Evolutionary conservation across 2,113 vertebrate genomes (phyloP).

Genomic region (Anhinga anhinga): DNA sequence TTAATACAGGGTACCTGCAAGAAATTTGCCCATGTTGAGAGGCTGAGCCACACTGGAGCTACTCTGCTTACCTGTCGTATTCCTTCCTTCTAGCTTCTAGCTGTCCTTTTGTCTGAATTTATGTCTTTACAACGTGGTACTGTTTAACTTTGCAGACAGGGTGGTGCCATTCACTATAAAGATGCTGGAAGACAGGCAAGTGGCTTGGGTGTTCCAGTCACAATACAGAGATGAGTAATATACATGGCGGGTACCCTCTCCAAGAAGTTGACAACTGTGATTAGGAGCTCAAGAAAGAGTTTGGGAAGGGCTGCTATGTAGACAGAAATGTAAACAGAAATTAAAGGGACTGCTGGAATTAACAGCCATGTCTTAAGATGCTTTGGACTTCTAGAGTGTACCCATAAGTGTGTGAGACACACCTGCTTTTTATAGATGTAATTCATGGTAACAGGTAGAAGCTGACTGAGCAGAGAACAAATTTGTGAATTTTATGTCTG

Average conservation of each 20-base stretch:
- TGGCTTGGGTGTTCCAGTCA: not conserved
- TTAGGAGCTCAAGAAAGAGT: not conserved
- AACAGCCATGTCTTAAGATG: not conserved
- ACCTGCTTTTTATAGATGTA: not conserved
- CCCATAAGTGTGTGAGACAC: not conserved
- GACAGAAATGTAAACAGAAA: not conserved
- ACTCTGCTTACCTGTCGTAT: not conserved
- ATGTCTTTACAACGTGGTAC: not conserved
- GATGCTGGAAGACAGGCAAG: not conserved
- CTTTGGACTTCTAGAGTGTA: not conserved
- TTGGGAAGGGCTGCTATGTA: not conserved
- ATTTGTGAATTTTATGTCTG: not conserved
- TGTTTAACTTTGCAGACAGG: not conserved
- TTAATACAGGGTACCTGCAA: not conserved
- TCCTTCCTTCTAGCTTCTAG: not conserved
- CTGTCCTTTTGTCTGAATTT: not conserved
- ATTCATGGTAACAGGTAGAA: not conserved
- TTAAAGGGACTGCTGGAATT: not conserved
- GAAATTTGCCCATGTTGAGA: not conserved
- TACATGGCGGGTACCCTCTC: not conserved
- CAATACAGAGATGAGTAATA: not conserved
- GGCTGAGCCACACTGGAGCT: not conserved
- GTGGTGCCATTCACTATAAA: not conserved
- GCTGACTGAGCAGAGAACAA: not conserved
- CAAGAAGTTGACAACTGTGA: not conserved